Base-by-base conservation (phyloP, 2,113 vertebrate genomes). In the Strix uralensis region DNA sequence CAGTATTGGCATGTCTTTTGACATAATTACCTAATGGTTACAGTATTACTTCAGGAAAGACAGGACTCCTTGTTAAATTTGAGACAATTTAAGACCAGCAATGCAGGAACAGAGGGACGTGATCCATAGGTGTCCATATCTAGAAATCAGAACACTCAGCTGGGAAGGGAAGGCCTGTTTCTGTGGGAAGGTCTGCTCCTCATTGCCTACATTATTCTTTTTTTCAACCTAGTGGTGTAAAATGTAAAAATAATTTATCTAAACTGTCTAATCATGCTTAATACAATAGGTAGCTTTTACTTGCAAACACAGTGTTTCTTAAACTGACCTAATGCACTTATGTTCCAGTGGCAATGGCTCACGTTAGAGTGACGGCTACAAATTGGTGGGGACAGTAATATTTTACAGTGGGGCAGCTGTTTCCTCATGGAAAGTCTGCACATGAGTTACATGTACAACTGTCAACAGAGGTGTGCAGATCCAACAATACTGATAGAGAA, bases 331-430 rank as follows among this genome's bases (percentile, higher is more conserved):
- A n/a, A n/a, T 2, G 6, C 25, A 9, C 4, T 36, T 17, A 42
- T 1, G 0, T 59, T 69, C 62, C n/a, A 40, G 29, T 47, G 79
- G 32, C 38, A 86, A 6, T 12, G n/a, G 26, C 20, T 95, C 57
- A 21, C 0, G 0, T 57, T 26, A 13, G 18, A 61, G 10, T 7
- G 13, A 29, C 30, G 23, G 8, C 14, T 42, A 8, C 30, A 51
- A 59, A 54, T 27, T 46, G 40, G 3, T 54, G 59, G 25, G 36
- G 36, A 49, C 36, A 72, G 4, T 40, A 62, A 23, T 42, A 52
- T 7, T 38, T 83, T 38, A 30, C 13, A 27, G 23, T 30, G 44
- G 44, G 66, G 44, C 75, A 61, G 44, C n/a, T 72, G 32, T 47
- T 92, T 86, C 44, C 36, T 77, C 10, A 9, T 16, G 23, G 55